Conservation (phyloP, 2,113 vertebrate genomes). For the Laticauda colubrina region DNA sequence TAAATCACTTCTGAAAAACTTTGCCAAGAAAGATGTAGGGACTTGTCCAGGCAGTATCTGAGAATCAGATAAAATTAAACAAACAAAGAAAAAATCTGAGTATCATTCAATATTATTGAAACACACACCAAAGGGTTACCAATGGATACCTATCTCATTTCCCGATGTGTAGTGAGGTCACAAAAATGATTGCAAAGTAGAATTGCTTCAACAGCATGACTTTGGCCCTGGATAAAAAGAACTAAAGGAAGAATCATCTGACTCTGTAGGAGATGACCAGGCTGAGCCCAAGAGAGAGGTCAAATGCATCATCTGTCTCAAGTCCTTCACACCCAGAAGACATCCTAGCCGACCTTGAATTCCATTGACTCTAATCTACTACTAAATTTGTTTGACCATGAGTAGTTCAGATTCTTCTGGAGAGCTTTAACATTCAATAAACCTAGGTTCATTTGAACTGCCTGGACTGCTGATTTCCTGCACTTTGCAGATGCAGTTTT, state of each 20-base stretch:
- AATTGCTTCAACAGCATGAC: neutral
- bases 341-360: neutral
- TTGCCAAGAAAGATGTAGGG: neutral
- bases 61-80: neutral
- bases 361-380: neutral
- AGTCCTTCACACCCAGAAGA: neutral
- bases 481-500: neutral
- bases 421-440: neutral
- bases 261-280: neutral
- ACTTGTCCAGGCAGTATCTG: neutral
- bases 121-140: neutral
- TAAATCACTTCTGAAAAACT: neutral
- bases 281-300: neutral
- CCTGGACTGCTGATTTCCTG: neutral
- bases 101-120: neutral
- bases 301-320: neutral
- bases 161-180: neutral
- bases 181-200: neutral
- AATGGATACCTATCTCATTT: neutral
- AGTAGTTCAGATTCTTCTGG: neutral
- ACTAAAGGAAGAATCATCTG: neutral
- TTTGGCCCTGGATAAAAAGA: neutral
- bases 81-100: neutral
- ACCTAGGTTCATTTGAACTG: neutral
- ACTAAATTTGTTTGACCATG: neutral